phyloP scores from a whole-genome alignment of 1,140 invertebrate species.

The Ceratina japonica region DNA sequence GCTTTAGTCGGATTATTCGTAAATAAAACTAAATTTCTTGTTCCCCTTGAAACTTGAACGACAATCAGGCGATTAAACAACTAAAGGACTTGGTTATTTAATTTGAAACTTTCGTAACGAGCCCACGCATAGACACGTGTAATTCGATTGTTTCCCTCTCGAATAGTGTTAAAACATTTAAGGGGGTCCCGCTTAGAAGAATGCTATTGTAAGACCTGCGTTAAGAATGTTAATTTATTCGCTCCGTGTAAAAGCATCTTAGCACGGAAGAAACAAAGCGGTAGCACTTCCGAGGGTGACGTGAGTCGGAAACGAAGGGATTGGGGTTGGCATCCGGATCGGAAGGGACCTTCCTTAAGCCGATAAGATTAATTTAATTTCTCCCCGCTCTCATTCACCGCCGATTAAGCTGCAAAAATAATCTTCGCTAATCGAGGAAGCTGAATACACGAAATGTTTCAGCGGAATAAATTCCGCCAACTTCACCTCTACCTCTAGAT shows the following conservation, averaged over 20 bases:
- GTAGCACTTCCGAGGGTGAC: conserved; percentile 43
- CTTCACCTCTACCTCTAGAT: not conserved
- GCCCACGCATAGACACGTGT: too few relatives aligned
- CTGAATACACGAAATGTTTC: not conserved
- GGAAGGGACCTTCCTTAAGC: conserved; percentile 52
- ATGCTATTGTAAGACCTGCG: not conserved
- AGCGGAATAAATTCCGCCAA: not conserved
- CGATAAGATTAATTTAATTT: conserved; percentile 71
- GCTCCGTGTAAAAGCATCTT: not conserved
- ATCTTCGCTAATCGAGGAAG: not conserved
- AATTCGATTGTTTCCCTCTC: too few relatives aligned
- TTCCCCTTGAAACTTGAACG: not conserved
- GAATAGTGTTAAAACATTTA: too few relatives aligned
- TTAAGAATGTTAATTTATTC: not conserved
- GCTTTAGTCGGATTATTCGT: not conserved
- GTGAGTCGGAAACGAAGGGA: conserved; percentile 48
- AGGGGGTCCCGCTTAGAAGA: not conserved
- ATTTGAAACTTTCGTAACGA: too few relatives aligned
- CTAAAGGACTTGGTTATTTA: too few relatives aligned
- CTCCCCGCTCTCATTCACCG: conserved; percentile 48
- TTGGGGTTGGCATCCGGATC: conserved; percentile 26
- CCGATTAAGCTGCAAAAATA: conserved; percentile 18
- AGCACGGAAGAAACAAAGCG: conserved; percentile 23
- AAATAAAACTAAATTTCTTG: not conserved
- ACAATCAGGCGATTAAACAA: too few relatives aligned